Evolutionary conservation across 2,797 vertebrate genomes (phyloP).

Genomic region (Poeciliopsis infans): DNA sequence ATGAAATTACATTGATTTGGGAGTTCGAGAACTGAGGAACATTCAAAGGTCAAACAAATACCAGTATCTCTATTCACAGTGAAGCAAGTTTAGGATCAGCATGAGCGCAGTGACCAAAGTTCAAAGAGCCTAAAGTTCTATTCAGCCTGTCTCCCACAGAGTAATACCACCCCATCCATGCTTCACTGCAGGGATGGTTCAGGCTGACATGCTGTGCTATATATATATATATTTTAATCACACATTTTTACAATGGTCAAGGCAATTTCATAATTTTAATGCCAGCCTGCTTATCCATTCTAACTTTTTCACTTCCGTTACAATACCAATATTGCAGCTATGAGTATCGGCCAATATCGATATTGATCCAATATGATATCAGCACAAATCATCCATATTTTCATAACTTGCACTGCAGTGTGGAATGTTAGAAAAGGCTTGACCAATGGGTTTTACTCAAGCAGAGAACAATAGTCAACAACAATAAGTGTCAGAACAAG

Average conservation of each 20-base stretch:
- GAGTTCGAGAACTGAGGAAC: background rate
- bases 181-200: background rate
- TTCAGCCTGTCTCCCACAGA: background rate
- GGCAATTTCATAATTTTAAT: background rate
- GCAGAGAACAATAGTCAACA: no score
- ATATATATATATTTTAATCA: background rate
- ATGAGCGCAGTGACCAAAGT: background rate
- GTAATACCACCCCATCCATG: background rate
- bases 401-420: no score
- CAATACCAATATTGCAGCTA: no score
- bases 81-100: background rate
- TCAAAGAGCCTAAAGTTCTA: background rate
- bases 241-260: background rate
- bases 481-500: no score
- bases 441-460: no score
- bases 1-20: background rate
- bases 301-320: no score
- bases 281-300: background rate
- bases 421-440: no score
- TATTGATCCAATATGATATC: no score
- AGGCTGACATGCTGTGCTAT: background rate
- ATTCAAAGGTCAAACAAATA: background rate
- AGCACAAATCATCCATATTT: no score
- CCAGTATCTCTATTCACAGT: background rate
- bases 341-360: no score